phyloP scores from a whole-genome alignment of 2,888 invertebrate genomes.

The Drosophila multiciliata region DNA sequence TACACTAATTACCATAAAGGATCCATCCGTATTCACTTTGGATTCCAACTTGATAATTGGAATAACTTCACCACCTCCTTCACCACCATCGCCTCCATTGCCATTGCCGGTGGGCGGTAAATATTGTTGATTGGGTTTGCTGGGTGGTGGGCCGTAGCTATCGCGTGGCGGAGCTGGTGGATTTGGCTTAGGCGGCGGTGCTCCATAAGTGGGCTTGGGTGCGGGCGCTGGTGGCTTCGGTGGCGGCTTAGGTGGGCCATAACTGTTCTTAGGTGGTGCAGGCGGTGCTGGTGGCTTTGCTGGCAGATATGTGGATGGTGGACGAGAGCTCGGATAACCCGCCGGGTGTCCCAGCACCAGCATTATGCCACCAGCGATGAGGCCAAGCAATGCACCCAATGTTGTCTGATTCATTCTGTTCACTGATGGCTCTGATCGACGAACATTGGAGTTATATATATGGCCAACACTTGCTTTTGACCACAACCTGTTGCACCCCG shows the following conservation, averaged over 20 bases:
- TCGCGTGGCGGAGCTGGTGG: slow-evolving; percentile 33
- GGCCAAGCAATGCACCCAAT: slow-evolving; percentile 20
- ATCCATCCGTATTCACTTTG: slow-evolving; percentile 82
- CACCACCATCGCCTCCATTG: slow-evolving; percentile 50
- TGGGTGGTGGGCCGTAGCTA: slow-evolving; percentile 50
- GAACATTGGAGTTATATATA: slow-evolving; percentile 56
- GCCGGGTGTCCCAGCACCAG: slow-evolving; percentile 55
- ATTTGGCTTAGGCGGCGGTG: slow-evolving; percentile 35
- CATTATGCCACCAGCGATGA: slow-evolving; percentile 20
- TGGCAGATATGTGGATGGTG: slow-evolving; percentile 54
- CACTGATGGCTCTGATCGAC: slow-evolving; percentile 29
- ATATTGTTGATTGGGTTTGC: slow-evolving; percentile 57
- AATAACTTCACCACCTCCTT: slow-evolving; percentile 73
- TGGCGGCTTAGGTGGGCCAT: slow-evolving; percentile 46
- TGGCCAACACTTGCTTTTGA: slow-evolving; percentile 38
- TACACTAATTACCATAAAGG: slow-evolving; percentile 77
- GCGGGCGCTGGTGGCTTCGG: slow-evolving; percentile 28
- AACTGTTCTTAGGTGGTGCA: slow-evolving; percentile 34
- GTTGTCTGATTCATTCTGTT: slow-evolving; percentile 51
- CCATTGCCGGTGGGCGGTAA: slow-evolving; percentile 55
- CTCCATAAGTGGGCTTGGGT: slow-evolving; percentile 51
- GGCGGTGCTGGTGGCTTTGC: slow-evolving; percentile 40
- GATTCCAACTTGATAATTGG: slow-evolving; percentile 83
- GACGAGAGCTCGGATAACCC: slow-evolving; percentile 73
- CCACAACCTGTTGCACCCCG: slow-evolving; percentile 57